These are phyloP conservation scores for Athripsodes cinereus DNA, from an alignment of 2,888 invertebrate species.

Conservation along the genomic window DNA sequence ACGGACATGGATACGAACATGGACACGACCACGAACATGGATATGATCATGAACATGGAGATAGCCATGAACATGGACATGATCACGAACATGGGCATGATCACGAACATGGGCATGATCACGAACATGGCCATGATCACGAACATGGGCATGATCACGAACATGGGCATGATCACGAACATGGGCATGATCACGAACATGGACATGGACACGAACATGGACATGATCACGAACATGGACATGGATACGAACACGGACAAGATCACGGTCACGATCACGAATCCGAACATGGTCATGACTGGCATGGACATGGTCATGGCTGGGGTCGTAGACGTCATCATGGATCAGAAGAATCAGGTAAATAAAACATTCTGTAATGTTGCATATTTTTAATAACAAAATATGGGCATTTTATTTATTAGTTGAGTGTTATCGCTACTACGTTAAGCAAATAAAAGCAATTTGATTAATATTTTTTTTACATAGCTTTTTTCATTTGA, in stretches of 20 bases:
- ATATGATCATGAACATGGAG: slow-evolving; percentile 14
- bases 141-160: slow-evolving; percentile 29
- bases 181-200: slow-evolving; percentile 44
- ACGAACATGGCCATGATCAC: slow-evolving; percentile 28
- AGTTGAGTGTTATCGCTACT: too few species aligned
- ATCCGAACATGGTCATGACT: slow-evolving; percentile 30
- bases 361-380: too few species aligned
- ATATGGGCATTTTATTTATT: too few species aligned
- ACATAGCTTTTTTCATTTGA: too few species aligned
- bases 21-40: slow-evolving; percentile 28
- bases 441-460: too few species aligned
- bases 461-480: too few species aligned
- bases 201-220: slow-evolving; percentile 35
- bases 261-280: slow-evolving; percentile 25
- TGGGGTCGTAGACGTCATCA: not conserved
- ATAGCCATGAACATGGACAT: slow-evolving; percentile 42
- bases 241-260: slow-evolving; percentile 28
- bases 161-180: slow-evolving; percentile 27
- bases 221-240: slow-evolving; percentile 29
- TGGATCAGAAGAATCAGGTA: too few species aligned
- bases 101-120: slow-evolving; percentile 25
- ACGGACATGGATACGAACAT: slow-evolving; percentile 27
- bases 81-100: slow-evolving; percentile 31
- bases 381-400: too few species aligned
- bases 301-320: not conserved